Conservation (phyloP, 2,888 invertebrate species). For the Lysandra bellargus region DNA sequence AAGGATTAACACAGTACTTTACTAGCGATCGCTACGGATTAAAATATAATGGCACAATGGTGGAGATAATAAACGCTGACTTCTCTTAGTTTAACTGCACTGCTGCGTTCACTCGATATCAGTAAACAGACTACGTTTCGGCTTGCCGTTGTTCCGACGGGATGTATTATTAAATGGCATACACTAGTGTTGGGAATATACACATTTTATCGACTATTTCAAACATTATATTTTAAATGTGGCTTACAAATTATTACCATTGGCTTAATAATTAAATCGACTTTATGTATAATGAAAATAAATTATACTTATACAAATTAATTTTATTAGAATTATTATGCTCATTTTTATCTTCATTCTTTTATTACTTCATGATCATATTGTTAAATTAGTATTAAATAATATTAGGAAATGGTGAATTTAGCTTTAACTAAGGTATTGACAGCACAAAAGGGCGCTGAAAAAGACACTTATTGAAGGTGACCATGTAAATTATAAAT, state of each 20-base stretch:
- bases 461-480: too few relatives aligned
- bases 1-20: background rate
- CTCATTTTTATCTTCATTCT: too few relatives aligned
- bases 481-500: background rate
- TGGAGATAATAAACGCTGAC: slow-evolving; percentile 27
- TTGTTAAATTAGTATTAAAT: too few relatives aligned
- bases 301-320: too few relatives aligned
- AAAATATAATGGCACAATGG: slow-evolving; percentile 20
- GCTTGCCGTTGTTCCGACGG: slow-evolving; percentile 36
- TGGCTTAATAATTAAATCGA: too few relatives aligned
- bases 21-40: background rate
- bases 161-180: slow-evolving; percentile 41
- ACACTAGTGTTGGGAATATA: slow-evolving; percentile 33
- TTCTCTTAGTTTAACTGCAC: slow-evolving; percentile 31
- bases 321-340: too few relatives aligned
- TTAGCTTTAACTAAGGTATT: background rate
- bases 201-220: slow-evolving; percentile 28
- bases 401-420: background rate
- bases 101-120: slow-evolving; percentile 32
- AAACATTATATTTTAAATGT: background rate
- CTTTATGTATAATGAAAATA: too few relatives aligned
- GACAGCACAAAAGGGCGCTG: background rate
- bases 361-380: too few relatives aligned
- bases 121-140: slow-evolving; percentile 35
- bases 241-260: too few relatives aligned